Evolutionary conservation across 2,797 vertebrate genomes (phyloP).

Genomic region (Potorous gilbertii): DNA sequence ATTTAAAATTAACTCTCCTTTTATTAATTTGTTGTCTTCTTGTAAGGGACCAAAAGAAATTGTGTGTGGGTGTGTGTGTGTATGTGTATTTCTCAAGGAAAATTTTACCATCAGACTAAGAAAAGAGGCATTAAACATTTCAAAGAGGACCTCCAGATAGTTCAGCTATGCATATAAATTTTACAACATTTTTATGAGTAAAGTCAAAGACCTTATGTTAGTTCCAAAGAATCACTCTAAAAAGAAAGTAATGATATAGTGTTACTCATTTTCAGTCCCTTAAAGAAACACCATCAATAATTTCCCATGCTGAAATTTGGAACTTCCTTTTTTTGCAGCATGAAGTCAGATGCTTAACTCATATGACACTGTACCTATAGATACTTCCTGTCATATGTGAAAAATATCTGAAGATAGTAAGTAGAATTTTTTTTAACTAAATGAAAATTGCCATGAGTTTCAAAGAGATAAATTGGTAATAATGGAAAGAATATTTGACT

Average conservation of each 20-base stretch:
- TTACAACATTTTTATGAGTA: background rate
- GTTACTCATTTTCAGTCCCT: background rate
- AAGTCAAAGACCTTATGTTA: conserved; percentile 13
- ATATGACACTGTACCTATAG: conserved; percentile 21
- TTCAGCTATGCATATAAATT: conserved; percentile 2
- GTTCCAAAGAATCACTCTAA: background rate
- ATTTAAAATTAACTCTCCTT: no score
- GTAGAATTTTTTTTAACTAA: background rate
- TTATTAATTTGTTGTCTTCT: no score
- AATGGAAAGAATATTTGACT: background rate
- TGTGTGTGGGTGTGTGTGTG: no score
- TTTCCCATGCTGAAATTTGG: conserved; percentile 21
- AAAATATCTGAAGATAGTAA: conserved; percentile 17
- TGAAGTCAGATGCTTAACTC: conserved; percentile 26
- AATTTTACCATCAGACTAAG: conserved; percentile 28
- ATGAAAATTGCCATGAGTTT: no score
- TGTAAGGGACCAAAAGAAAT: no score
- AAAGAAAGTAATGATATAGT: background rate
- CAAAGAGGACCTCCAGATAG: conserved; percentile 23
- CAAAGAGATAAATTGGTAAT: no score
- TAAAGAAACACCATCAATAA: background rate
- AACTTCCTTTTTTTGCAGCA: conserved; percentile 57
- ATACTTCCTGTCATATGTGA: conserved; percentile 20
- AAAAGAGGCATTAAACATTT: conserved; percentile 34
- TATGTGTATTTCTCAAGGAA: background rate